Evolutionary conservation across 2,797 vertebrate species (phyloP).

Genomic region (Ambastaia sidthimunki): DNA sequence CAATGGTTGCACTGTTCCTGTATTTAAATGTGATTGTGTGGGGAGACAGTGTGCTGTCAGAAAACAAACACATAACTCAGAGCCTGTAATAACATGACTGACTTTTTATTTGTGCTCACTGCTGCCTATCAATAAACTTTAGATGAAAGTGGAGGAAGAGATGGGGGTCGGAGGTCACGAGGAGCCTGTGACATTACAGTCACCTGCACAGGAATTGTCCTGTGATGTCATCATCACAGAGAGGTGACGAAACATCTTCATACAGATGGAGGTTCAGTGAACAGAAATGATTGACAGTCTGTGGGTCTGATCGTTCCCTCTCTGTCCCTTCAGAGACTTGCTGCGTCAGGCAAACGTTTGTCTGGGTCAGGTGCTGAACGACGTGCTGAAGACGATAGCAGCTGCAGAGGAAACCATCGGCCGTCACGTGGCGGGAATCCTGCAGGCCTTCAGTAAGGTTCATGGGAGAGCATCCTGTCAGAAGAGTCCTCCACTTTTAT

Average conservation of each 20-base stretch:
- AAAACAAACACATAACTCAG: background rate
- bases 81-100: constrained; percentile 78
- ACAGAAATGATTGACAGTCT: background rate
- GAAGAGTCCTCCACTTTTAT: too few relatives aligned
- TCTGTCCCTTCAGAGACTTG: constrained; percentile 71
- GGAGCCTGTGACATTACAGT: constrained; percentile 53
- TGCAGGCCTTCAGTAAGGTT: constrained; percentile 74
- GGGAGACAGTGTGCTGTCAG: background rate
- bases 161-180: constrained; percentile 58
- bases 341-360: constrained; percentile 84
- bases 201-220: constrained; percentile 62
- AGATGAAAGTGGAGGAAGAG: constrained; percentile 68
- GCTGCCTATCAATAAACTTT: constrained; percentile 81
- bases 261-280: background rate
- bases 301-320: too few relatives aligned
- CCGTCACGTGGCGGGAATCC: constrained; percentile 83
- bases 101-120: constrained; percentile 88
- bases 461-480: too few relatives aligned
- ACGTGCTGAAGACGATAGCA: constrained; percentile 90
- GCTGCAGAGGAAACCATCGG: constrained; percentile 93
- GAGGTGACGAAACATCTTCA: constrained; percentile 76
- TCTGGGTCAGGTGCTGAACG: constrained; percentile 86
- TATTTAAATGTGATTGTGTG: constrained; percentile 64
- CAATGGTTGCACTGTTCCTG: constrained; percentile 66
- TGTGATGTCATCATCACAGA: constrained; percentile 77